phyloP scores from a whole-genome alignment of 2,113 vertebrate genomes.

The Onychostoma macrolepis region DNA sequence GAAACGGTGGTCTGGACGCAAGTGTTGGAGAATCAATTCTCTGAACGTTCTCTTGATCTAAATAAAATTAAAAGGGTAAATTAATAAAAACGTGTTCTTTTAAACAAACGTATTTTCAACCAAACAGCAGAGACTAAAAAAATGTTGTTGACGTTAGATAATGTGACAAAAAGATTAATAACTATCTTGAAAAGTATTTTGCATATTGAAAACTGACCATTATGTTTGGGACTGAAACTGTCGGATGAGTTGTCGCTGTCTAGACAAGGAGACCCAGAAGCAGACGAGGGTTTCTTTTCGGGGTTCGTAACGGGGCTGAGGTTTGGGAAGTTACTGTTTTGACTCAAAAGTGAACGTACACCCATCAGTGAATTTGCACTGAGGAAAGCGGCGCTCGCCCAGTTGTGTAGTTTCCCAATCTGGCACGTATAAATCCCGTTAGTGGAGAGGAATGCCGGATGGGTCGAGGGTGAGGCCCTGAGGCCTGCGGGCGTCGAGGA shows the following conservation, averaged over 20 bases:
- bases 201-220: conserved; percentile 76
- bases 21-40: conserved; percentile 85
- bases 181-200: neutral
- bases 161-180: neutral
- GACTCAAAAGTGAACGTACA: conserved; percentile 89
- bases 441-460: conserved; percentile 92
- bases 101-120: neutral
- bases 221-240: conserved; percentile 88
- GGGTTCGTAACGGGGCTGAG: conserved; percentile 72
- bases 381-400: conserved; percentile 95
- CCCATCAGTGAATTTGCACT: conserved; percentile 94
- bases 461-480: conserved; percentile 77
- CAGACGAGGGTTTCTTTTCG: conserved; percentile 73
- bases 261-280: conserved; percentile 77
- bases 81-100: neutral
- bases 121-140: neutral
- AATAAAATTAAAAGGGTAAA: conserved; percentile 29
- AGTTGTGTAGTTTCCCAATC: conserved; percentile 97
- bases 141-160: neutral
- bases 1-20: conserved; percentile 87
- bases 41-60: conserved; percentile 88
- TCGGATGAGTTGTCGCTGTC: conserved; percentile 84
- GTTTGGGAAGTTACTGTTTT: conserved; percentile 79
- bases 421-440: conserved; percentile 99
- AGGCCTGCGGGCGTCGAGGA: conserved; percentile 71